Evolutionary conservation across 2,797 vertebrate genomes (phyloP), one percentile per base, ranked within the genome.

Genomic region (Falco columbarius): DNA sequence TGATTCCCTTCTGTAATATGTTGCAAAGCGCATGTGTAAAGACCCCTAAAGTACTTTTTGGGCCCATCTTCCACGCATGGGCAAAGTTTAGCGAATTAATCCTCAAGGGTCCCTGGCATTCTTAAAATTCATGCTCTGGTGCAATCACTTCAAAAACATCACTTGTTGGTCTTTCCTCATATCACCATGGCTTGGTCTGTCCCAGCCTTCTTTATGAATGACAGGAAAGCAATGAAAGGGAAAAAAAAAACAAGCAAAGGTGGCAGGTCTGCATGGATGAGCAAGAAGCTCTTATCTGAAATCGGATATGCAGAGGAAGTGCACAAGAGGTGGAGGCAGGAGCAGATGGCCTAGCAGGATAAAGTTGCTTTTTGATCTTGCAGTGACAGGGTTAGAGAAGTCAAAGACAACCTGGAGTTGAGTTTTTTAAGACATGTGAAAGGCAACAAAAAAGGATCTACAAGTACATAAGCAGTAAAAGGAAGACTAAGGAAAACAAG

Each of bases 221-320:
- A n/a, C 14, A 77, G 24, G 29, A 92, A 90, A 77, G 5, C 24
- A 73, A 12, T 18, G 32, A 16, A 56, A 10, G 26, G 2, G 3
- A 36, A 61, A 70, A 61, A 70, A 38, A 47, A 6, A 0, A 10
- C 21, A 61, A 59, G 12, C 0, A 0, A 62, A 61, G 19, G 19
- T 44, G 36, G 7, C 36, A 79, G 34, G 14, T n/a, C 42, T 82
- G 46, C 5, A 9, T 34, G 34, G 61, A 47, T 46, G 11, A 73
- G 32, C 6, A 58, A 86, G 47, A 24, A 62, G 1, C 12, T 76
- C 23, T 12, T 36, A 2, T 12, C 4, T 40, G 34, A 82, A 90
- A 73, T 83, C 5, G 54, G 72, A 61, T 4, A 4, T 29, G 19
- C 61, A 72, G 74, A 52, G 10, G 24, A 68, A 58, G 14, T 14